These are phyloP conservation scores for Rhinolophus sinicus DNA, from an alignment of 2,113 vertebrate species.

Conservation along the genomic window DNA sequence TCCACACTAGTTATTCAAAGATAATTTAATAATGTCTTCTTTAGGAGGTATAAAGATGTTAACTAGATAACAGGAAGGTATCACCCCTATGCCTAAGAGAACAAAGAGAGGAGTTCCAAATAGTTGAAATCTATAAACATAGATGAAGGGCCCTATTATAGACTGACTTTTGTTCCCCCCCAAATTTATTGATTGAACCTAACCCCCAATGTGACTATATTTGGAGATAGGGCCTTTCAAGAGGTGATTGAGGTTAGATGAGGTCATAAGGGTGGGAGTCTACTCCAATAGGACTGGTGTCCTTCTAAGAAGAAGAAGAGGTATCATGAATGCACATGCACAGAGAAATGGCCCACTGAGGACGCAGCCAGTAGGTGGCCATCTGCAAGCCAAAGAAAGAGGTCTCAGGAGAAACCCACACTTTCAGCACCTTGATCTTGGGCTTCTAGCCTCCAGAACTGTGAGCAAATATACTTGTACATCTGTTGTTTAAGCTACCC, in stretches of 20 bases:
- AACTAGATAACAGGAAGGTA: background rate
- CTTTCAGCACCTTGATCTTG: background rate
- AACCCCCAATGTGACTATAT: background rate
- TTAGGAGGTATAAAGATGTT: background rate
- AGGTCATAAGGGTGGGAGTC: background rate
- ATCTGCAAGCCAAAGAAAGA: background rate
- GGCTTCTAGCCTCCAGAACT: background rate
- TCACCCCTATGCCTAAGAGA: background rate
- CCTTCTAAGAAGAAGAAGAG: background rate
- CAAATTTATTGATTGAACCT: background rate
- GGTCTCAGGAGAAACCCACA: background rate
- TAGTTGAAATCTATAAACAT: background rate
- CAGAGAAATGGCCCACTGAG: background rate
- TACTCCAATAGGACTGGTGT: background rate
- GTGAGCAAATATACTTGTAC: background rate
- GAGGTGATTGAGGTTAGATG: background rate
- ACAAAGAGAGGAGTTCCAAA: background rate
- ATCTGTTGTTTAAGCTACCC: background rate
- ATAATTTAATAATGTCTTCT: background rate
- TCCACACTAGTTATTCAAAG: background rate
- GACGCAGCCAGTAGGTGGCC: background rate
- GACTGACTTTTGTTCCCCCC: background rate
- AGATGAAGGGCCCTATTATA: background rate
- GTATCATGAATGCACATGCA: accelerated
- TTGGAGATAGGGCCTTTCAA: background rate